Conservation (phyloP, 2,888 invertebrate species). For the Lasioglossum leucozonium region DNA sequence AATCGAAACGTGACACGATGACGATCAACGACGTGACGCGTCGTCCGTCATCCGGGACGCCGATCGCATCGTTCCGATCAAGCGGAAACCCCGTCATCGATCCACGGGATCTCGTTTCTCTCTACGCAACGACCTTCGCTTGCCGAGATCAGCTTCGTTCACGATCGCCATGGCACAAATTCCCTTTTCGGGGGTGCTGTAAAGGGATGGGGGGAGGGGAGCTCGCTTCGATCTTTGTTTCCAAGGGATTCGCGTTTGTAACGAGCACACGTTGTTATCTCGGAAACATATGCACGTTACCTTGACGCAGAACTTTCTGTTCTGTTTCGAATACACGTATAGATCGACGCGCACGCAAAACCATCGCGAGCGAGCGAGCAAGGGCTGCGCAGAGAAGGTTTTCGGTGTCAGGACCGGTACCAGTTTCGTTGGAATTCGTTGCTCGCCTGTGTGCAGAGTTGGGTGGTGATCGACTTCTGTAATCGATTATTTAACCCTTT, state of each 20-base stretch:
- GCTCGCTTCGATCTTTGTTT: background rate
- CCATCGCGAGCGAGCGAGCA: background rate
- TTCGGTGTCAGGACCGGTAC: constrained; percentile 4
- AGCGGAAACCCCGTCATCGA: background rate
- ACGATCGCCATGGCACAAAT: background rate
- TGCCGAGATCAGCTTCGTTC: background rate
- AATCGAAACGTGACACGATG: constrained; percentile 65
- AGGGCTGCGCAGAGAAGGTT: background rate
- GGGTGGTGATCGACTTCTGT: no score
- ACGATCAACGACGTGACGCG: constrained; percentile 69
- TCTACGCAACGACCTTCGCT: constrained; percentile 8
- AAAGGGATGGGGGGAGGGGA: no score
- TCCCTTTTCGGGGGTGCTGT: background rate
- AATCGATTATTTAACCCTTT: no score
- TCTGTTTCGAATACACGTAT: constrained; percentile 10
- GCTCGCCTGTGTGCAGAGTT: background rate
- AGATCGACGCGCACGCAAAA: constrained; percentile 42
- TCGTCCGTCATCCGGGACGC: background rate
- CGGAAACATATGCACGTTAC: background rate
- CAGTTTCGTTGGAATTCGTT: background rate
- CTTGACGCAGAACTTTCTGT: constrained; percentile 19
- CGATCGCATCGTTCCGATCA: background rate
- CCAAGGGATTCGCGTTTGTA: constrained; percentile 1
- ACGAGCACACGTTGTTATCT: constrained; percentile 8
- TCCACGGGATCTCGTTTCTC: background rate